Conservation (phyloP, 2,797 vertebrate species). For the Alectoris magna region DNA sequence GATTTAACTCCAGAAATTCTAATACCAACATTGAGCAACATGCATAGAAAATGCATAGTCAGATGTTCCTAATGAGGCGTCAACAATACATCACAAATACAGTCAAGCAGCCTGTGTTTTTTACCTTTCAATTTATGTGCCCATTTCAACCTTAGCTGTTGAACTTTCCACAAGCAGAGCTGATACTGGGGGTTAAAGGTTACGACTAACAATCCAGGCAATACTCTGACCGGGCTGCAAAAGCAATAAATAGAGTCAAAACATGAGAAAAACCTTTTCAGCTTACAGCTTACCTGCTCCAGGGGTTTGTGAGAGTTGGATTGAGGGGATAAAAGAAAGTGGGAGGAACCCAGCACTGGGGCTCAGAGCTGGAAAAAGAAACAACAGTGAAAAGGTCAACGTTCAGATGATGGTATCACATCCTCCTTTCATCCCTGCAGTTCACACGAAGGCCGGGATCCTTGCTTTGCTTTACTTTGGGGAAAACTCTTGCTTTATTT, state of each 20-base stretch:
- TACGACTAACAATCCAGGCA: slow-evolving; percentile 83
- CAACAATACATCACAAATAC: background rate
- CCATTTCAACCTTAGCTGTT: background rate
- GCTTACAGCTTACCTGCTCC: slow-evolving; percentile 67
- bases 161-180: slow-evolving; percentile 3
- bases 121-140: background rate
- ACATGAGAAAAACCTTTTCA: slow-evolving; percentile 49
- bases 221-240: slow-evolving; percentile 73
- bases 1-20: background rate
- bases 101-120: background rate
- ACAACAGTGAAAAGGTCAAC: slow-evolving; percentile 78
- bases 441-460: slow-evolving; percentile 77
- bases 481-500: slow-evolving; percentile 81
- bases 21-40: background rate
- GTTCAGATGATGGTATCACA: slow-evolving; percentile 80
- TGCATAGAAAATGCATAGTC: background rate
- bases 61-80: background rate
- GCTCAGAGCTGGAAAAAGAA: slow-evolving; percentile 74
- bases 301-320: slow-evolving; percentile 50
- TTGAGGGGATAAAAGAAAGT: slow-evolving; percentile 66
- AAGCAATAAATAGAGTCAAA: slow-evolving; percentile 62
- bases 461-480: slow-evolving; percentile 75
- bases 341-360: slow-evolving; percentile 49
- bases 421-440: slow-evolving; percentile 78
- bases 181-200: slow-evolving; percentile 76